Evolutionary conservation across 2,113 vertebrate species (phyloP).

Genomic region (Brachyhypopomus gauderio): DNA sequence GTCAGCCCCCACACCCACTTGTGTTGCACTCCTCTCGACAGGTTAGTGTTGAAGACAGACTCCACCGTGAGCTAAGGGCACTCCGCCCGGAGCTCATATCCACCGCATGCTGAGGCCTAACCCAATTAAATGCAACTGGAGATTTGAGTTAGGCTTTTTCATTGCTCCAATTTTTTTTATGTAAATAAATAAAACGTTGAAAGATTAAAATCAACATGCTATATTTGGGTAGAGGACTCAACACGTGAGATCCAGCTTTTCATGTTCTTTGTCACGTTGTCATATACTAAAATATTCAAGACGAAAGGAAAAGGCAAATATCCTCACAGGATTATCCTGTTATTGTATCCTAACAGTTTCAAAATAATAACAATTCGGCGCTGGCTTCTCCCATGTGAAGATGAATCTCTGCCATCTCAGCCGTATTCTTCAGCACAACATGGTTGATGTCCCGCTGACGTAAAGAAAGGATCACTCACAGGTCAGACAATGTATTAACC

Average conservation of each 20-base stretch:
- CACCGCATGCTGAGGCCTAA: conserved; percentile 35
- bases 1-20: not conserved
- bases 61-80: conserved; percentile 32
- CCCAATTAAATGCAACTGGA: conserved; percentile 34
- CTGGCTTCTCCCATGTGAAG: too few relatives aligned
- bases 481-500: not conserved
- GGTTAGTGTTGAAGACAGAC: conserved; percentile 20
- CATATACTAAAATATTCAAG: conserved; percentile 14
- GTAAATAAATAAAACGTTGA: not conserved
- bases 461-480: conserved; percentile 1
- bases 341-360: not conserved
- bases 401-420: too few relatives aligned
- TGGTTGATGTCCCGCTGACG: not conserved
- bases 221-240: not conserved
- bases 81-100: conserved; percentile 21
- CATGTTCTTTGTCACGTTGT: not conserved
- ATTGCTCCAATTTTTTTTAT: not conserved
- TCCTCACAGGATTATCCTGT: not conserved
- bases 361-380: not conserved
- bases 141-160: conserved; percentile 12
- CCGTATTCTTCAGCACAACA: not conserved
- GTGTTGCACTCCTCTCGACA: conserved; percentile 25
- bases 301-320: conserved; percentile 15
- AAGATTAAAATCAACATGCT: conserved; percentile 21
- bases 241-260: not conserved